Evolutionary conservation across 1,140 invertebrate species (phyloP).

Genomic region (Drosophila bocki): DNA sequence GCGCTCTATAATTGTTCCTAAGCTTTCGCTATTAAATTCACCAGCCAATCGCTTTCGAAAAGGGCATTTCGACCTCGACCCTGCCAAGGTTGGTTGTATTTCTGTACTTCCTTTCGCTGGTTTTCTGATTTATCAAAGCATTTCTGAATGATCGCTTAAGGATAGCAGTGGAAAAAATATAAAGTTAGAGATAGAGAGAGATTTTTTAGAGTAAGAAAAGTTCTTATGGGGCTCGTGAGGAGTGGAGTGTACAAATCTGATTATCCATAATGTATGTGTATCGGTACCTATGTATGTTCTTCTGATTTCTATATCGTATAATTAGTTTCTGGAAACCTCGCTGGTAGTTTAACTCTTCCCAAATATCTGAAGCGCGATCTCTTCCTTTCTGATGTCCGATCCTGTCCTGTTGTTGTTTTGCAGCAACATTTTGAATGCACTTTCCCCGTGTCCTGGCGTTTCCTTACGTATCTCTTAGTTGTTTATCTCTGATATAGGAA

Average conservation of each 20-base stretch:
- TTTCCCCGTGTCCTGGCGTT: conserved; percentile 48
- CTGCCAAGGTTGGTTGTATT: conserved; percentile 31
- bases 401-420: conserved; percentile 24
- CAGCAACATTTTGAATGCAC: conserved; percentile 77
- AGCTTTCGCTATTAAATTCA: background rate
- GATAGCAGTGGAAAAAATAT: conserved; percentile 60
- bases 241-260: conserved; percentile 53
- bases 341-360: conserved; percentile 65
- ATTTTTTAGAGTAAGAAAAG: conserved; percentile 62
- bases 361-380: conserved; percentile 42
- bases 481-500: conserved; percentile 49
- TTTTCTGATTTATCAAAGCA: conserved; percentile 60
- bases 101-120: conserved; percentile 26
- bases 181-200: conserved; percentile 50
- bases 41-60: conserved; percentile 17
- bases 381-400: conserved; percentile 10
- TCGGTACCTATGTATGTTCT: conserved; percentile 25
- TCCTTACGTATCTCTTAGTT: conserved; percentile 50
- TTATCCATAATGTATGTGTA: conserved; percentile 51
- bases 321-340: conserved; percentile 78
- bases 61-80: conserved; percentile 45
- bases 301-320: conserved; percentile 65
- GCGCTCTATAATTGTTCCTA: background rate
- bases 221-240: conserved; percentile 50
- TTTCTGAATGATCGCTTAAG: conserved; percentile 48